A percentile compares a stretch with the other conserved stretches of the same genome.
phyloP scores from a whole-genome alignment of 2,797 vertebrate genomes.

The Liparis tanakae region DNA sequence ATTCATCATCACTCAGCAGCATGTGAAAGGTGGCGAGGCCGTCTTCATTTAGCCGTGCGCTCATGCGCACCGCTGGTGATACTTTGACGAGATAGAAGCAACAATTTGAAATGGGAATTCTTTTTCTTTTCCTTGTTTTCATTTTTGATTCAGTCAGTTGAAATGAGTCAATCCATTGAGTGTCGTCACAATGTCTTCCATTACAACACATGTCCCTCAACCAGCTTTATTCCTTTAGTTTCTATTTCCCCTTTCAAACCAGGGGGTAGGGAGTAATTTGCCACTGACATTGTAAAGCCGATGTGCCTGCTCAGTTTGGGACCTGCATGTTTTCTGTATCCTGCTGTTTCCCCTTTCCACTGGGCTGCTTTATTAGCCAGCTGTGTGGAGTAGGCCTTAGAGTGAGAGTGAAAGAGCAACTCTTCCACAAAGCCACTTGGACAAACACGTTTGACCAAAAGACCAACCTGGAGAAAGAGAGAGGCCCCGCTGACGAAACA shows the following conservation, averaged over 20 bases:
- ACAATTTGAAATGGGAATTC: slow-evolving; percentile 24
- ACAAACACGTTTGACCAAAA: slow-evolving; percentile 64
- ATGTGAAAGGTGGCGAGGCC: slow-evolving; percentile 50
- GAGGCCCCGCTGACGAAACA: slow-evolving; percentile 47
- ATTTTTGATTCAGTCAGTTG: background rate
- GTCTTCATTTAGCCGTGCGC: slow-evolving; percentile 32
- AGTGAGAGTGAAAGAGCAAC: slow-evolving; percentile 57
- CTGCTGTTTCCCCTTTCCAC: slow-evolving; percentile 47
- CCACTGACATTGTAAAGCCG: slow-evolving; percentile 28
- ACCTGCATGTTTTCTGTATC: slow-evolving; percentile 47
- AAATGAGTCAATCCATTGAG: background rate
- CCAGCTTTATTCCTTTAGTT: slow-evolving; percentile 8
- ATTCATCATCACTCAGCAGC: slow-evolving; percentile 62
- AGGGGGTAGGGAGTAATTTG: slow-evolving; percentile 10
- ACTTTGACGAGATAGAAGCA: slow-evolving; percentile 33
- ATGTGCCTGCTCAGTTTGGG: slow-evolving; percentile 8
- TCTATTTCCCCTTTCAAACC: slow-evolving; percentile 3
- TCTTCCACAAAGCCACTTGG: slow-evolving; percentile 58
- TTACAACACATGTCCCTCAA: background rate
- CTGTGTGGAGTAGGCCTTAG: slow-evolving; percentile 43
- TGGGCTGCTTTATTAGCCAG: slow-evolving; percentile 37
- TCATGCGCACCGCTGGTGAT: slow-evolving; percentile 19
- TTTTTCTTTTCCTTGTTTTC: background rate
- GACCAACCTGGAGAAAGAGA: slow-evolving; percentile 38
- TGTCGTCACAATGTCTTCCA: background rate